A percentile compares a stretch with the other conserved stretches of the same genome.
Evolutionary conservation across 2,888 invertebrate species (phyloP).

Genomic region (Lordiphosa fenestrarum): DNA sequence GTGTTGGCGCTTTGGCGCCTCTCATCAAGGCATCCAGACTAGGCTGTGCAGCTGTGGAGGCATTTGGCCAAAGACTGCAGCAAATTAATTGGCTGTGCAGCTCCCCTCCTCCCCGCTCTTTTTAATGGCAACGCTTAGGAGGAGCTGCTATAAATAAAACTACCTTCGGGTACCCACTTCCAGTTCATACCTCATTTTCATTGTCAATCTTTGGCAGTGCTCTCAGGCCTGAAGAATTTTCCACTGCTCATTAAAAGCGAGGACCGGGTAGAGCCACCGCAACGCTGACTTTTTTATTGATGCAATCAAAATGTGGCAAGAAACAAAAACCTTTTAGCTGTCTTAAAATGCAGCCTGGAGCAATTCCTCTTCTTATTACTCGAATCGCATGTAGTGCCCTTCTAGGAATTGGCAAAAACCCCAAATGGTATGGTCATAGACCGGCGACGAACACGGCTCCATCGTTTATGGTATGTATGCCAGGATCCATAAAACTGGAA

Average conservation of each 20-base stretch:
- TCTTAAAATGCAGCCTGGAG: constrained; percentile 54
- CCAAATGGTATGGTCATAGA: constrained; percentile 38
- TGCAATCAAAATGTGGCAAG: constrained; percentile 63
- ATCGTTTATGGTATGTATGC: constrained; percentile 27
- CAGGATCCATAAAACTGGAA: constrained; percentile 61
- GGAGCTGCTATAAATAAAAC: constrained; percentile 66
- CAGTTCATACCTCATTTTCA: constrained; percentile 63
- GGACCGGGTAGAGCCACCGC: constrained; percentile 30
- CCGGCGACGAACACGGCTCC: constrained; percentile 7
- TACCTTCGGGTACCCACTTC: constrained; percentile 21
- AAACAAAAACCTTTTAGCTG: constrained; percentile 35
- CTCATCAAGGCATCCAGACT: constrained; percentile 57
- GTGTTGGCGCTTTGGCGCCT: constrained; percentile 75
- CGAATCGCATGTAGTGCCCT: constrained; percentile 27
- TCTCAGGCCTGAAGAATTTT: constrained; percentile 46
- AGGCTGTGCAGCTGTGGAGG: constrained; percentile 44
- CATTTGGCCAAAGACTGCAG: constrained; percentile 67
- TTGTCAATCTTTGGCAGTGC: constrained; percentile 54
- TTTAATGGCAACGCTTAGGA: constrained; percentile 71
- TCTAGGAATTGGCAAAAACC: constrained; percentile 54
- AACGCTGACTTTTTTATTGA: constrained; percentile 60
- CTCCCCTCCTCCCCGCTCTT: constrained; percentile 29
- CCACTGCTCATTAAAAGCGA: constrained; percentile 59
- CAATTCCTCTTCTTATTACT: constrained; percentile 58
- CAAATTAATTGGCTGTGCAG: constrained; percentile 68